Evolutionary conservation across 92 coral and sea anemone species (phyloP).

Genomic region (Muricea muricata): DNA sequence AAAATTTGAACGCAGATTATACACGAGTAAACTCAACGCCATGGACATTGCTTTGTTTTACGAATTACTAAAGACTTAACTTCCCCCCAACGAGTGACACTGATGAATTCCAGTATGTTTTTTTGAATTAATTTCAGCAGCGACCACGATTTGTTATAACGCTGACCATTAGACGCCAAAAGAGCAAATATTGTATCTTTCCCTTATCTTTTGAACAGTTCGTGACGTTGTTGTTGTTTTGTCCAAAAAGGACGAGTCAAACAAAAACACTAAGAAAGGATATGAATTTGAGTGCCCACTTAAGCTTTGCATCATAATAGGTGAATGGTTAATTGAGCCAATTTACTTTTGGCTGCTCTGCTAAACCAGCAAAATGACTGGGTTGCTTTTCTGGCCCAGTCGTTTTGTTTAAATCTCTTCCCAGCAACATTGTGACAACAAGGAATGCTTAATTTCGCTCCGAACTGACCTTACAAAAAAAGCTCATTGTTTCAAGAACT

Average conservation of each 20-base stretch:
- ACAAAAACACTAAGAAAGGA: constrained; percentile 6
- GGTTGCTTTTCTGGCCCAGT: background rate
- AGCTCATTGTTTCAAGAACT: background rate
- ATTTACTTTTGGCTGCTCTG: background rate
- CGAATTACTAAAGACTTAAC: too few species aligned
- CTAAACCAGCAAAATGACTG: background rate
- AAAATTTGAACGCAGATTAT: background rate
- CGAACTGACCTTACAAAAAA: background rate
- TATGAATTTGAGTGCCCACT: background rate
- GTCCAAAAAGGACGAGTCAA: background rate
- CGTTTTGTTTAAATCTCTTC: background rate
- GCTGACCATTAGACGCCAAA: background rate
- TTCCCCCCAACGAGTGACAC: too few species aligned
- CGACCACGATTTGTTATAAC: background rate
- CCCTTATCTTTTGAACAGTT: background rate
- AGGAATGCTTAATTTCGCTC: background rate
- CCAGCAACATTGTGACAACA: background rate
- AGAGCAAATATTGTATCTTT: constrained; percentile 5
- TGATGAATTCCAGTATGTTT: background rate
- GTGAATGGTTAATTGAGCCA: background rate
- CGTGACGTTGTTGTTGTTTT: background rate
- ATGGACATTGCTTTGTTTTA: background rate
- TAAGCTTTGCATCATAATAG: constrained; percentile 15
- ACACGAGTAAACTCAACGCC: background rate
- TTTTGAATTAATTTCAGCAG: background rate